Conservation (phyloP, 2,888 invertebrate genomes). For the Lymantria dispar region DNA sequence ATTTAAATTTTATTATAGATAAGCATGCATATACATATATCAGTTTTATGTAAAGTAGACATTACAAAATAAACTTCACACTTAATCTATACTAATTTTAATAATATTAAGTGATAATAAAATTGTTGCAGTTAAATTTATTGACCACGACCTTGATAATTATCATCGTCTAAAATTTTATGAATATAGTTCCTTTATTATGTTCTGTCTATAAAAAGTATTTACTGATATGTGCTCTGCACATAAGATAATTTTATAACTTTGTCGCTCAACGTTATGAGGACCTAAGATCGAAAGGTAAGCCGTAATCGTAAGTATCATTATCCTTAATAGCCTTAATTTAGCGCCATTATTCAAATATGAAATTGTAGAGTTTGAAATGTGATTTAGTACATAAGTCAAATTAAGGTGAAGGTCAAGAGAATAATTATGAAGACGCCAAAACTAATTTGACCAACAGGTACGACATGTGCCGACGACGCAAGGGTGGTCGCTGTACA, state of each 20-base stretch:
- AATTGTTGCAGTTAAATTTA: not conserved
- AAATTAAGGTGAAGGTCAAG: conserved; percentile 35
- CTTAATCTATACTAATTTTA: conserved; percentile 14
- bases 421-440: conserved; percentile 49
- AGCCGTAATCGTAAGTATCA: conserved; percentile 50
- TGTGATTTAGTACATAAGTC: conserved; percentile 20
- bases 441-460: conserved; percentile 85
- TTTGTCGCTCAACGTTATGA: conserved; percentile 23
- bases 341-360: conserved; percentile 71
- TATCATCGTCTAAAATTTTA: conserved; percentile 2
- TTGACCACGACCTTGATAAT: conserved; percentile 8
- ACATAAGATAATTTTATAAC: not conserved
- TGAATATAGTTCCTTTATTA: not conserved
- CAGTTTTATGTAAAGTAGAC: conserved; percentile 32
- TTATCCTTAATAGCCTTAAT: conserved; percentile 31
- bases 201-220: conserved; percentile 5
- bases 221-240: not conserved
- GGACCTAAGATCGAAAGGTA: conserved; percentile 11
- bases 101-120: conserved; percentile 3
- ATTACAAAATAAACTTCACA: conserved; percentile 29
- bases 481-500: conserved; percentile 98
- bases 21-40: conserved; percentile 15
- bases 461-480: conserved; percentile 98
- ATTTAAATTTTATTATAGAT: conserved; percentile 36
- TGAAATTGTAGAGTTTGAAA: conserved; percentile 6